These are phyloP conservation scores for Anniella stebbinsi DNA, from an alignment of 2,797 vertebrate genomes.

Conservation along the genomic window DNA sequence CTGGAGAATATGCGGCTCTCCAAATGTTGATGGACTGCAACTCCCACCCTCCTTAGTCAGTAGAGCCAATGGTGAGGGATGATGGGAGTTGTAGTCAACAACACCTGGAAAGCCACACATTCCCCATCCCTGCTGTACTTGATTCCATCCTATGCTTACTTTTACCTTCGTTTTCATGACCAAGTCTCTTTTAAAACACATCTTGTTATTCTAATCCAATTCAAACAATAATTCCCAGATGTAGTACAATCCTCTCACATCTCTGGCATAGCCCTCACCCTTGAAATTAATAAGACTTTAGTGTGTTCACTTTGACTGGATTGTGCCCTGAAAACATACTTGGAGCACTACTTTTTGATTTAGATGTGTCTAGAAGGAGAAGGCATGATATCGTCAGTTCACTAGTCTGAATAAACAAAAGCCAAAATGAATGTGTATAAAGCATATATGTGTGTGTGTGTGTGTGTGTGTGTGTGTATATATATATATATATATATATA, in stretches of 20 bases:
- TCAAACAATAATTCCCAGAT: background rate
- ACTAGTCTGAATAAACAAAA: no score
- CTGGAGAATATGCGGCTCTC: no score
- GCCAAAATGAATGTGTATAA: background rate
- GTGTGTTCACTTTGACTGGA: background rate
- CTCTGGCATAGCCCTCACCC: no score
- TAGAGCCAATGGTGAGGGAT: no score
- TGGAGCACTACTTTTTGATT: background rate
- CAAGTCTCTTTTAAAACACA: no score
- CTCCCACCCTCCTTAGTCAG: no score
- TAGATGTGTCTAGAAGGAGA: background rate
- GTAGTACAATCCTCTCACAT: background rate
- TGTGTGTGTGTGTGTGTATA: no score
- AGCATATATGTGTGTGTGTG: no score
- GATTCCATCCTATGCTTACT: background rate
- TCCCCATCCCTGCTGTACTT: background rate
- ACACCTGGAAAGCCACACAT: no score
- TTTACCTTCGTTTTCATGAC: background rate
- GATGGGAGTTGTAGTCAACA: no score
- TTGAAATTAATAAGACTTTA: background rate
- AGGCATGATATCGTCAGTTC: background rate
- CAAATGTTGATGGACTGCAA: no score
- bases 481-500: no score
- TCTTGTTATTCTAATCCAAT: background rate
- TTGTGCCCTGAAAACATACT: background rate